These are phyloP conservation scores for Campopleginae sp. DNA, from an alignment of 2,888 invertebrate species.

Conservation along the genomic window DNA sequence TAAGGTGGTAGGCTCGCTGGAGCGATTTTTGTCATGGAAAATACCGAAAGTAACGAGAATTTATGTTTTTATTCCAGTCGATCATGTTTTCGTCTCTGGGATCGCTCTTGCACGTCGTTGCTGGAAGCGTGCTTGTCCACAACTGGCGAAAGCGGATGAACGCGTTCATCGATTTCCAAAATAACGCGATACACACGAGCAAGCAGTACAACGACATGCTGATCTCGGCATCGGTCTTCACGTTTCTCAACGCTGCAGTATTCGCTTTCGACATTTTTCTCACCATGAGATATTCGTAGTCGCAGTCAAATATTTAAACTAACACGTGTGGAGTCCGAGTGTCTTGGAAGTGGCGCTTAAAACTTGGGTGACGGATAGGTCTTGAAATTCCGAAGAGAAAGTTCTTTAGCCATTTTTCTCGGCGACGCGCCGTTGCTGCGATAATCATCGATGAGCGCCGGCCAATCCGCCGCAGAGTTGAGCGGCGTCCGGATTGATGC, in stretches of 20 bases:
- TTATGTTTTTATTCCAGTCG: conserved; percentile 81
- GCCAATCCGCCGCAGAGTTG: background rate
- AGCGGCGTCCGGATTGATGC: background rate
- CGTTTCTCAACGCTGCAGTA: conserved; percentile 87
- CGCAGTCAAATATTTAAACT: background rate
- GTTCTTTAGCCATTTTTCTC: background rate
- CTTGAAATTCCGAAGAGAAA: background rate
- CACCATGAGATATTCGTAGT: conserved; percentile 85
- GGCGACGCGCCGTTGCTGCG: background rate
- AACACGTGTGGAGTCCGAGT: background rate
- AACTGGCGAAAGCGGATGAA: conserved; percentile 82
- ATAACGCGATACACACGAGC: conserved; percentile 86
- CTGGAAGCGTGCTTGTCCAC: conserved; percentile 88
- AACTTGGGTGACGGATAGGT: background rate
- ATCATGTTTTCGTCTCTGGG: conserved; percentile 88
- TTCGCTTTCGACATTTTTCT: conserved; percentile 88
- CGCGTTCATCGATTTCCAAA: conserved; percentile 81
- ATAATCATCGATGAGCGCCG: background rate
- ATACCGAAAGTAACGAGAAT: background rate
- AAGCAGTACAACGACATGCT: conserved; percentile 89
- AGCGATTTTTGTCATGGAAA: background rate
- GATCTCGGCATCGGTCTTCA: conserved; percentile 88
- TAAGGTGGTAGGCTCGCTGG: background rate
- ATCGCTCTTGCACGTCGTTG: conserved; percentile 87
- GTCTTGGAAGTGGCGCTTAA: background rate